These are phyloP conservation scores for Formica aserva DNA, from an alignment of 2,888 invertebrate genomes.

Conservation along the genomic window DNA sequence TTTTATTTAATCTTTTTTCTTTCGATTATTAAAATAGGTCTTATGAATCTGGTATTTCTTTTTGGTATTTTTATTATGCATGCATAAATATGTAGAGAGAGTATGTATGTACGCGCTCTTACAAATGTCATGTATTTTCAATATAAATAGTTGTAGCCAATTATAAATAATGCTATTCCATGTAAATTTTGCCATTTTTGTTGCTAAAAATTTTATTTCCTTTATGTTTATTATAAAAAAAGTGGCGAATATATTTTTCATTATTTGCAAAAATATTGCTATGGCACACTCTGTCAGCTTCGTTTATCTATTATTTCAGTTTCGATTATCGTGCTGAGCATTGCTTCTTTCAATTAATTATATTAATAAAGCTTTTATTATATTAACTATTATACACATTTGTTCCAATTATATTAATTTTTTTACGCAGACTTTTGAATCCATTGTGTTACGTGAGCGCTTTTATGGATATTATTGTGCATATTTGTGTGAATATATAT, in stretches of 20 bases:
- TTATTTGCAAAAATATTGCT: background rate
- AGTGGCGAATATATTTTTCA: background rate
- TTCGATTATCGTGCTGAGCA: background rate
- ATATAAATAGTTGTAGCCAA: background rate
- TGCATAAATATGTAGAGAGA: background rate
- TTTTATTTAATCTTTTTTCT: constrained; percentile 1
- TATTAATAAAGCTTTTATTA: constrained; percentile 21
- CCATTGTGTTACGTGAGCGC: background rate
- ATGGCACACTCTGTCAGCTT: background rate
- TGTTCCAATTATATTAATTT: background rate
- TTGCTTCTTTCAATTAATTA: constrained; percentile 1
- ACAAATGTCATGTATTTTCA: background rate
- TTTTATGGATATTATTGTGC: background rate
- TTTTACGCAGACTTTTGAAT: constrained; percentile 13
- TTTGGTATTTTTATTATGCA: background rate
- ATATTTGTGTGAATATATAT: background rate
- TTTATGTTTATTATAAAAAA: background rate
- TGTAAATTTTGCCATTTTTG: background rate
- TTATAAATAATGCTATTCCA: background rate
- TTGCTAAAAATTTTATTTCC: constrained; percentile 4
- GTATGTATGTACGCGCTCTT: background rate
- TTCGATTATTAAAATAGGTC: background rate
- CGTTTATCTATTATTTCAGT: background rate
- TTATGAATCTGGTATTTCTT: background rate
- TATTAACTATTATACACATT: background rate